Conservation (phyloP, 2,113 vertebrate genomes). For the Rynchops niger region DNA sequence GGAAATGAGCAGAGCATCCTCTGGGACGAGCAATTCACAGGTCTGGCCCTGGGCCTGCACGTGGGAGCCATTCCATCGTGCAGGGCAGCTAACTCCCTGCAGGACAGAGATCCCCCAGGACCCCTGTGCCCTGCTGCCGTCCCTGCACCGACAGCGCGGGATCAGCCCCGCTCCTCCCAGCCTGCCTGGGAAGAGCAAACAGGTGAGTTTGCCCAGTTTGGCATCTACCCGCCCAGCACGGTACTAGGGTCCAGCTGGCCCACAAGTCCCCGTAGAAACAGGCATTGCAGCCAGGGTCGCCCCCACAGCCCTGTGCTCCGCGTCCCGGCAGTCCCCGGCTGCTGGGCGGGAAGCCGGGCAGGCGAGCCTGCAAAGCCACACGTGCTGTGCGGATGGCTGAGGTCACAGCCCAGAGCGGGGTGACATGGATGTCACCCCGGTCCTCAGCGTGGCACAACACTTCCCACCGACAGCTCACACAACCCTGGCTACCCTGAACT, state of each 20-base stretch:
- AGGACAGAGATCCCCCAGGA: neutral
- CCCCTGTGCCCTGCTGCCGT: neutral
- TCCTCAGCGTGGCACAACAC: neutral
- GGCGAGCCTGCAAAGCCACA: neutral
- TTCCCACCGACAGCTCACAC: fast-evolving
- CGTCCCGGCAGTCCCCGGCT: fast-evolving
- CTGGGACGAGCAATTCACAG: neutral
- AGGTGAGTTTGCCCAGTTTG: neutral
- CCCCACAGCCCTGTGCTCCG: fast-evolving
- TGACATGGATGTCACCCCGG: fast-evolving
- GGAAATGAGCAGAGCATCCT: neutral
- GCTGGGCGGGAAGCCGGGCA: neutral
- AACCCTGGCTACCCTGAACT: fast-evolving
- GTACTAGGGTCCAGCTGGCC: neutral
- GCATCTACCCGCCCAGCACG: neutral
- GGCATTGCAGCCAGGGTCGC: neutral
- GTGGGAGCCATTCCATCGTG: fast-evolving
- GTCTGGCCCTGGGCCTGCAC: neutral
- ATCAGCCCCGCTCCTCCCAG: neutral
- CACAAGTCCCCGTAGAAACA: neutral
- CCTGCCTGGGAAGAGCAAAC: neutral
- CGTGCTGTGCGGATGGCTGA: fast-evolving
- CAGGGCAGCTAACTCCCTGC: neutral
- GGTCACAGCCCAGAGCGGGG: neutral
- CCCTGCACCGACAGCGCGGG: fast-evolving